Evolutionary conservation across 2,797 vertebrate genomes (phyloP).

Genomic region (Psittacula echo): DNA sequence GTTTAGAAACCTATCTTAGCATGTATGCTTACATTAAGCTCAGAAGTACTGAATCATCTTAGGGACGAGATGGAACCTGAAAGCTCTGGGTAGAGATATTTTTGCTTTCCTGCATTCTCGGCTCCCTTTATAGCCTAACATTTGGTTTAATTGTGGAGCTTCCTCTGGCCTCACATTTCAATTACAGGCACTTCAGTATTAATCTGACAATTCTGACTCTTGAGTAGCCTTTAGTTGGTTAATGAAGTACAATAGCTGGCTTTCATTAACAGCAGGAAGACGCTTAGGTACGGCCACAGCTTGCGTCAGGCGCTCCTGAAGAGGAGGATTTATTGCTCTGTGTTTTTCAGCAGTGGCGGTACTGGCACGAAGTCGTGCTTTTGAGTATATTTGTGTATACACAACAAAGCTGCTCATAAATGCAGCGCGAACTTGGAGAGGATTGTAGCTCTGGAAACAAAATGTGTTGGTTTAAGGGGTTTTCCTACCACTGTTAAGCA

Average conservation of each 20-base stretch:
- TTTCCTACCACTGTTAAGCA: not conserved
- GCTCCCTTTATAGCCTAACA: accelerated
- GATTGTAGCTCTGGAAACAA: not conserved
- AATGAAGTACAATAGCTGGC: not conserved
- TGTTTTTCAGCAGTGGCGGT: not conserved
- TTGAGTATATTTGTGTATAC: not conserved
- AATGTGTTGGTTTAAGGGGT: not conserved
- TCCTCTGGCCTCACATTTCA: constrained; percentile 45
- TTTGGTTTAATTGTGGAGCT: not conserved
- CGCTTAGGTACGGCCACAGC: accelerated
- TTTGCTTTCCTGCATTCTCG: not conserved
- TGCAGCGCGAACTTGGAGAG: not conserved
- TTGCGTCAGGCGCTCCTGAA: accelerated
- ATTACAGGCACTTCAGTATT: not conserved
- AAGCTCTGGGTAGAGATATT: not conserved
- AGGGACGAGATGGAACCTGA: not conserved
- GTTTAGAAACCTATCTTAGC: not conserved
- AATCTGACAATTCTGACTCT: not conserved
- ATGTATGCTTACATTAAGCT: not conserved
- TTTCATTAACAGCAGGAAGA: not conserved
- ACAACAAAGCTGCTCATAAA: not conserved
- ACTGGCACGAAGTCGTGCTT: not conserved
- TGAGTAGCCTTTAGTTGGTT: not conserved
- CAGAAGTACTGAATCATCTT: not conserved
- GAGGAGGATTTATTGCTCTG: not conserved